These are phyloP conservation scores for Caenorhabditis inopinata DNA, from an alignment of 1,140 invertebrate species.

Conservation along the genomic window DNA sequence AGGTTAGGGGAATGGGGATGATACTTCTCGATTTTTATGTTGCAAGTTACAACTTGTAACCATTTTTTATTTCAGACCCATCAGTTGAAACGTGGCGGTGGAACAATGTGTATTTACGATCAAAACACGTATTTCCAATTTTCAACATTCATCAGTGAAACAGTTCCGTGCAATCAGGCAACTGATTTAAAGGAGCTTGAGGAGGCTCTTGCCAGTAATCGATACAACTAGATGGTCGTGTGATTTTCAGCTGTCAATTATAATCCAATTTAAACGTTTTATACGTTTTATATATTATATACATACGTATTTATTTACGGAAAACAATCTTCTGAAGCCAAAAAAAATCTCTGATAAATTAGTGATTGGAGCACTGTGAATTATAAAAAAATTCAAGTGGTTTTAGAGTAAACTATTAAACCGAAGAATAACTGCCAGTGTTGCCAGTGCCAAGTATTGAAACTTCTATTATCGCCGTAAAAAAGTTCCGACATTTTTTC, in stretches of 20 bases:
- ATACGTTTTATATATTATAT: too few relatives aligned
- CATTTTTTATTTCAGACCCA: background rate
- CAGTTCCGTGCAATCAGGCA: background rate
- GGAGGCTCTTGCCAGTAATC: background rate
- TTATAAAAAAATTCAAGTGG: too few relatives aligned
- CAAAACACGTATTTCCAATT: background rate
- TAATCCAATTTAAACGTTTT: background rate
- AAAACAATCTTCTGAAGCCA: too few relatives aligned
- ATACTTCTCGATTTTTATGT: background rate
- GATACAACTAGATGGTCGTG: background rate
- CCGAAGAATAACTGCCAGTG: too few relatives aligned
- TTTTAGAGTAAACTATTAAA: too few relatives aligned
- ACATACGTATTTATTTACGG: too few relatives aligned
- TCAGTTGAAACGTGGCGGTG: background rate
- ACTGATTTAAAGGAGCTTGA: background rate
- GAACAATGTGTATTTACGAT: slow-evolving; percentile 14
- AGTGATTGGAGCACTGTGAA: too few relatives aligned
- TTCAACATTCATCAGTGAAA: background rate
- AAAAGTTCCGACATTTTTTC: too few relatives aligned
- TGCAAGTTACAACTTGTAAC: too few relatives aligned
- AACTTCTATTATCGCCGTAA: too few relatives aligned
- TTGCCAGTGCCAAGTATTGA: too few relatives aligned
- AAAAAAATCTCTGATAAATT: too few relatives aligned
- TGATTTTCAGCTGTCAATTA: background rate
- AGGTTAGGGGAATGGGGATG: slow-evolving; percentile 39